phyloP scores from a whole-genome alignment of 2,888 invertebrate genomes.

The Helobdella robusta region DNA sequence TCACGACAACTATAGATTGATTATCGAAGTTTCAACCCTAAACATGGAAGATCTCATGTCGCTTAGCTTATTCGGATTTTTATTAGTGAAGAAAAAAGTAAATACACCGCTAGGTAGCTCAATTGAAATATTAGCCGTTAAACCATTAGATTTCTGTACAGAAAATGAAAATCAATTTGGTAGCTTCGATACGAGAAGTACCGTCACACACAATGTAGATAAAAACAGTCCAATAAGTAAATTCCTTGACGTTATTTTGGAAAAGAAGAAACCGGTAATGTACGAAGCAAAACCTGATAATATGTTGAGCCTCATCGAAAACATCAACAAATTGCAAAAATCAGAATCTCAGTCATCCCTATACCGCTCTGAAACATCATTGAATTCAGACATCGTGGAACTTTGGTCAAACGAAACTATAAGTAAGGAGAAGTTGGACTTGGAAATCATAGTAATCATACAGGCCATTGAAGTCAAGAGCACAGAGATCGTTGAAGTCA shows the following conservation, averaged over 20 bases:
- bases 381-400: neutral
- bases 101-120: neutral
- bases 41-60: neutral
- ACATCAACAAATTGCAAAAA: too few species aligned
- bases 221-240: neutral
- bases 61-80: neutral
- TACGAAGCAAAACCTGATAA: too few species aligned
- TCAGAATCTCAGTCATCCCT: neutral
- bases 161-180: neutral
- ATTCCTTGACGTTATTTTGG: neutral
- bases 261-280: conserved; percentile 7
- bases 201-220: neutral
- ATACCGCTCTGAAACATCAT: neutral
- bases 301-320: too few species aligned
- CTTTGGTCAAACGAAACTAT: conserved; percentile 7
- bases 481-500: neutral
- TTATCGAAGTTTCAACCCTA: too few species aligned
- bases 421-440: neutral
- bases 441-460: conserved; percentile 2
- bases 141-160: neutral
- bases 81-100: neutral
- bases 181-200: neutral
- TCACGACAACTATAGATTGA: too few species aligned
- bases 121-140: neutral
- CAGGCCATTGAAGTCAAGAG: neutral